Percentiles rank a stretch among this genome's conserved stretches.
These are phyloP conservation scores for Passer montanus DNA, from an alignment of 2,113 vertebrate genomes.

Conservation along the genomic window DNA sequence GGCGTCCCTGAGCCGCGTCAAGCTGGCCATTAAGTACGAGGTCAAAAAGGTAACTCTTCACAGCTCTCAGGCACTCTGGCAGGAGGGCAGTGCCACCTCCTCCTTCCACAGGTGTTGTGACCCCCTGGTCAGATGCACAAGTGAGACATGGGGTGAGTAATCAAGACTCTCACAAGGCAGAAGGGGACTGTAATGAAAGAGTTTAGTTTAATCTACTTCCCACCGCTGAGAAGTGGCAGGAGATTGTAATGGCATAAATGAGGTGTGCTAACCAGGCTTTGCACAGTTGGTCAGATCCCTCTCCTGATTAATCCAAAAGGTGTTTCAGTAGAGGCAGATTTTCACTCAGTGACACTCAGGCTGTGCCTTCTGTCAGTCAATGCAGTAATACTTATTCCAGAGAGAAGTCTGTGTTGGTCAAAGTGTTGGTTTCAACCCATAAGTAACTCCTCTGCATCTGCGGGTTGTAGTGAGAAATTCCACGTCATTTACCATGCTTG, in stretches of 20 bases:
- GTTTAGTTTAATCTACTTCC: neutral
- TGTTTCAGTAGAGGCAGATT: neutral
- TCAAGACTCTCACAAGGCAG: neutral
- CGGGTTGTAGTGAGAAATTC: neutral
- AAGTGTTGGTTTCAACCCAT: neutral
- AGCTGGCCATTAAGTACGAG: slow-evolving; percentile 90
- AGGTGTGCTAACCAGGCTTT: neutral
- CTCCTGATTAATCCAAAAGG: neutral
- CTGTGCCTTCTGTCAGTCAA: neutral
- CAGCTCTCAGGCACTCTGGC: neutral
- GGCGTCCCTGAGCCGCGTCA: slow-evolving; percentile 83
- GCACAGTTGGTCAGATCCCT: neutral
- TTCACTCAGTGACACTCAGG: neutral
- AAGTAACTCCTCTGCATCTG: neutral
- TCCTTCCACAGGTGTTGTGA: neutral
- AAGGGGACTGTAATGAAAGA: neutral
- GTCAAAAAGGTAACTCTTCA: slow-evolving; percentile 84
- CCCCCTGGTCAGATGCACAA: neutral
- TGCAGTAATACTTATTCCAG: neutral
- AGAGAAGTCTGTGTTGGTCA: neutral
- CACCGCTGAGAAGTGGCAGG: neutral
- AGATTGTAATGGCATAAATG: neutral
- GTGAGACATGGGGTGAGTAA: neutral
- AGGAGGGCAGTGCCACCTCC: neutral
- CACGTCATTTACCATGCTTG: neutral